Base-by-base conservation (phyloP, 1,140 invertebrate species). In the Cotesia chilonis region DNA sequence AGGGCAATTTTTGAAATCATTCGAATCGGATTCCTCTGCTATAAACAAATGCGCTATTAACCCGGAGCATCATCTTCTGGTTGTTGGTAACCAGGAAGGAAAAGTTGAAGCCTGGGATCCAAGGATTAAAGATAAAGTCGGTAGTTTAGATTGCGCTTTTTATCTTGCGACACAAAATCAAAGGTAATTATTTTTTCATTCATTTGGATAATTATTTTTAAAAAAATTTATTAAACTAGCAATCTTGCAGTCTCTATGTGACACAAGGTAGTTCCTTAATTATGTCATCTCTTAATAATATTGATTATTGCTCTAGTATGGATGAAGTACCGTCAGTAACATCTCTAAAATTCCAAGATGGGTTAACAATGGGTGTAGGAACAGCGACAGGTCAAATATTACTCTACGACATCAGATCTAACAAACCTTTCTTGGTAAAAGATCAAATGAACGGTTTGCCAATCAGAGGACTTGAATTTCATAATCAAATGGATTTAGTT, bases 91-190 rank as follows among this genome's bases (percentile, higher is more conserved):
- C n/a, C 91, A 92, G 77, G 94, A 97, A 84, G 98, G 98, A 0
- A 92, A 91, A 81, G 90, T 99, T 4, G 97, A 99, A 87, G 96
- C 96, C 1, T 99, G 96, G 96, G 98, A 99, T 89, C 95, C 96
- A 47, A 88, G 97, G 71, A 89, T 88, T 3, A 91, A 92, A 77
- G 90, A 89, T 35, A 89, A 92, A 83, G 94, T 94, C 75, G 94
- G 92, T 37, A 89, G 90, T 38, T 84, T 99, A 4, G 97, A 99
- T 87, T 96, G 94, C 86, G 96, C 93, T 9, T 87, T 96, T 55
- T 91, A 92, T 80, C 91, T 89, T 79, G 79, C 92, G 35, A 85
- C 89, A 65, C 87, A 91, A 76, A 88, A 92, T 77, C 84, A 89
- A 52, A 83, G 86, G 90, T 54, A 12, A n/a, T 77, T 68, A 14